Base-by-base conservation (phyloP, 1,140 invertebrate species). In the Tribolium castaneum region DNA sequence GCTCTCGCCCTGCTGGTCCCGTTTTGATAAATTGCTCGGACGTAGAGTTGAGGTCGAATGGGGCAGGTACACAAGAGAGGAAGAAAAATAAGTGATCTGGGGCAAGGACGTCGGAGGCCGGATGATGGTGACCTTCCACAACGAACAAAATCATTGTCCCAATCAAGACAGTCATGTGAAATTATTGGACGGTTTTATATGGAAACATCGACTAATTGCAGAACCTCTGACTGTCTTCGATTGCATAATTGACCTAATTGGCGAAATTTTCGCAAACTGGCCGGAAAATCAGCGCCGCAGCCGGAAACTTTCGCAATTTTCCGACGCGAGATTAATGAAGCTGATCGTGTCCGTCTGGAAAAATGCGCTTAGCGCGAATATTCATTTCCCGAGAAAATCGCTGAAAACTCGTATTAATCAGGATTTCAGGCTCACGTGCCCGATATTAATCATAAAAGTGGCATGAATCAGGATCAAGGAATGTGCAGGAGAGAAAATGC, bases 11-110 rank as follows among this genome's bases (percentile, higher is more conserved):
- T 59, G 54, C 19, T 66, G 45, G 30, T 66, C 59, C 59, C 59
- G 59, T 22, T 66, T 59, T 66, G 59, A 66, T 66, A 66, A 66
- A 66, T 66, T 66, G 59, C 59, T 66, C 30, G 59, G 59, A 66
- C 59, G 59, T 35, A 66, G 25, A 66, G 59, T 34, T 66, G 59
- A 66, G 59, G 59, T 66, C 59, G 59, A 66, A 35, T 22, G 25
- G 12, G 59, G 59, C 59, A 66, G 59, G 59, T 66, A 59, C 12
- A 66, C 9, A 66, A 66, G 59, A 66, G 59, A 66, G 59, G 59
- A 66, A 66, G 59, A 66, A 66, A 66, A 66, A 66, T 66, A 66
- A 66, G 59, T 35, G 59, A 66, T 66, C 59, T 66, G 59, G 59
- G 59, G 59, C 59, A 66, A 66, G 59, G 59, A 66, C 59, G 59